Conservation (phyloP, 1,140 invertebrate genomes). For the Dreissena polymorpha region DNA sequence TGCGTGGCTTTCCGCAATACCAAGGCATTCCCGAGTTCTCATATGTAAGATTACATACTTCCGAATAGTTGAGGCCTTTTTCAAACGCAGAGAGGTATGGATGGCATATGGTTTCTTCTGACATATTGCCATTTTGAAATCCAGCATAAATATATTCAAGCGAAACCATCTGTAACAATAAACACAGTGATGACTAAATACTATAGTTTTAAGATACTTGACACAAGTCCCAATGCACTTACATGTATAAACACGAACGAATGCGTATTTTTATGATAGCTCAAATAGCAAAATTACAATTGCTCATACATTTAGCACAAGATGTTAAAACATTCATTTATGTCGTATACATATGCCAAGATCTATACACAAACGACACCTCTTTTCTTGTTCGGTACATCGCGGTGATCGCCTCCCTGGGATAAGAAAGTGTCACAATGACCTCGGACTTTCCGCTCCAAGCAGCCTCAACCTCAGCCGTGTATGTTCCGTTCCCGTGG, state of each 20-base stretch:
- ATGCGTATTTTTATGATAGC: background rate
- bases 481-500: conserved; percentile 11
- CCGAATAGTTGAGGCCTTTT: background rate
- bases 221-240: background rate
- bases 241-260: no score
- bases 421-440: background rate
- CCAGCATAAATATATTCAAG: background rate
- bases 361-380: background rate
- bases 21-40: conserved; percentile 48
- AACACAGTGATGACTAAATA: background rate
- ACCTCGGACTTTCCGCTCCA: conserved; percentile 1
- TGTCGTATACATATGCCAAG: background rate
- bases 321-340: background rate
- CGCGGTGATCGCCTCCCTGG: conserved; percentile 6
- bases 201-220: background rate
- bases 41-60: conserved; percentile 53
- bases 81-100: background rate
- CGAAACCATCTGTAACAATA: background rate
- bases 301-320: background rate
- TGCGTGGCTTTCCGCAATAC: conserved; percentile 37
- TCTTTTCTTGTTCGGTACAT: conserved; percentile 2
- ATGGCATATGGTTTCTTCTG: conserved; percentile 25
- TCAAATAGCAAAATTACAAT: background rate
- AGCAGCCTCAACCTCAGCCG: background rate
- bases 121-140: background rate